These are phyloP conservation scores for Sturnus vulgaris DNA, from an alignment of 2,113 vertebrate genomes.

Conservation along the genomic window DNA sequence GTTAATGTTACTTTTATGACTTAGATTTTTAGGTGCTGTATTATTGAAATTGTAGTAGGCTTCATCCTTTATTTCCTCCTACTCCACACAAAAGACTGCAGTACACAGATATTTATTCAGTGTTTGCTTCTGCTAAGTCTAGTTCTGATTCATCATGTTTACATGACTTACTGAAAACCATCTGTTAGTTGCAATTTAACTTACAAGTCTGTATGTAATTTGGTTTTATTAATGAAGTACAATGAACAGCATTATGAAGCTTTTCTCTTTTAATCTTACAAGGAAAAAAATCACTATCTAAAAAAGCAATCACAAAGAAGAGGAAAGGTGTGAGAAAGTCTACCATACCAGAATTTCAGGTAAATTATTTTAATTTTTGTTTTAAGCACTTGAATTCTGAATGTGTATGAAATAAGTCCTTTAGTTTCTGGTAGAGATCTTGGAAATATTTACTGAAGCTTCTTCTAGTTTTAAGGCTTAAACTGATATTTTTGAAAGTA, in stretches of 20 bases:
- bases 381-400: constrained; percentile 19
- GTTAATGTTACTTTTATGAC: not conserved
- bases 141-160: constrained; percentile 49
- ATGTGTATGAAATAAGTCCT: constrained; percentile 25
- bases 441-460: not conserved
- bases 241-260: constrained; percentile 66
- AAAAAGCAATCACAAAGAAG: constrained; percentile 81
- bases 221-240: constrained; percentile 64
- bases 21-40: not conserved
- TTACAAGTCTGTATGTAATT: constrained; percentile 63
- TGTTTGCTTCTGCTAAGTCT: constrained; percentile 46
- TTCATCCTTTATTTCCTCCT: no score
- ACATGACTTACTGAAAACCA: constrained; percentile 23
- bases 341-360: constrained; percentile 86
- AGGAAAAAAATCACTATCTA: constrained; percentile 85
- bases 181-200: constrained; percentile 64
- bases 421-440: not conserved
- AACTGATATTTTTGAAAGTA: not conserved
- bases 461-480: not conserved
- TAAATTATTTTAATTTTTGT: constrained; percentile 70
- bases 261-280: constrained; percentile 77
- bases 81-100: not conserved
- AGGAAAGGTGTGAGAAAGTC: constrained; percentile 74
- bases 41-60: not conserved
- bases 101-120: not conserved